Conservation (phyloP, 2,888 invertebrate genomes). For the Amblyjoppa fuscipennis region DNA sequence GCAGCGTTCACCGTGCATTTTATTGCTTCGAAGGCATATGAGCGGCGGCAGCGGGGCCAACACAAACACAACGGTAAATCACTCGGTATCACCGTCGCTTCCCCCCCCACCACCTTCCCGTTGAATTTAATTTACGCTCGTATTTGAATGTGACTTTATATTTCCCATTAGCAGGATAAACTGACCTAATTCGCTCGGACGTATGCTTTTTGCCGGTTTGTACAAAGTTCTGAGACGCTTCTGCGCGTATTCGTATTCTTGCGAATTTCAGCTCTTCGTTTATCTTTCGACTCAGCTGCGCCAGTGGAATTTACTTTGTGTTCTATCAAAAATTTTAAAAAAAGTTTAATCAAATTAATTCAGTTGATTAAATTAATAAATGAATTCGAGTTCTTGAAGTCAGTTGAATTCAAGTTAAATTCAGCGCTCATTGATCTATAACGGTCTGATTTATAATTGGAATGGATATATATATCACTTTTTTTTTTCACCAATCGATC, state of each 20-base stretch:
- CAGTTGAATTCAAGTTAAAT: not conserved
- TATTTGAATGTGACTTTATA: constrained; percentile 82
- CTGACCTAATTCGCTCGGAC: constrained; percentile 79
- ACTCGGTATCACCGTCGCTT: constrained; percentile 75
- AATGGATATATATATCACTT: not conserved
- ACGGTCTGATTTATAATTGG: not conserved
- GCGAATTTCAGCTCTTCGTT: not conserved
- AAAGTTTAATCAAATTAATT: too few relatives aligned
- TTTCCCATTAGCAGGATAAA: constrained; percentile 83
- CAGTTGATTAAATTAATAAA: too few relatives aligned
- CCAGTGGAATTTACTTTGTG: not conserved
- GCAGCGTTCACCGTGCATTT: constrained; percentile 68
- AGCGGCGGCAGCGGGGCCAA: constrained; percentile 65
- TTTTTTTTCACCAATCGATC: constrained; percentile 10
- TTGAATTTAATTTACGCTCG: constrained; percentile 82
- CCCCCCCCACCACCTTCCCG: constrained; percentile 51
- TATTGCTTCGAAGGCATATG: constrained; percentile 79
- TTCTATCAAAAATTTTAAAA: not conserved
- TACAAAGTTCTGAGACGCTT: constrained; percentile 19
- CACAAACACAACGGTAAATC: constrained; percentile 81
- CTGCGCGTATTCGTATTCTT: not conserved
- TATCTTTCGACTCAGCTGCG: not conserved
- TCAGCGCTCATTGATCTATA: not conserved
- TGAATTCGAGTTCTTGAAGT: too few relatives aligned
- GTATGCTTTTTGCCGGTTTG: constrained; percentile 22